Evolutionary conservation across 1,140 invertebrate genomes (phyloP), one percentile per base, ranked within the genome.

Genomic region (Trachelipus rathkii): DNA sequence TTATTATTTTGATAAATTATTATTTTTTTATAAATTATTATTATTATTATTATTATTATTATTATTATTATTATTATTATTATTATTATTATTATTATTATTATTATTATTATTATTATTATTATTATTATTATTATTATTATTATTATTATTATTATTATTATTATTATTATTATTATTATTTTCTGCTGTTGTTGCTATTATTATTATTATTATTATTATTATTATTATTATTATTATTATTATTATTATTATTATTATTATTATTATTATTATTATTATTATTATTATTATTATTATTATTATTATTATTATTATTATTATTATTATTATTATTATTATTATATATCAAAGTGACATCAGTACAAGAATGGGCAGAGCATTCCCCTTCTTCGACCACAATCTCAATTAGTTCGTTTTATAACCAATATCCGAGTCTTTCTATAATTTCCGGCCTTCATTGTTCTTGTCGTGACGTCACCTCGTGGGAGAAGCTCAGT

Each of bases 331-430:
- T 33, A 33, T 33, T 33, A 33, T 33, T 33, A 33, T 33, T 33
- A 33, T 33, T 33, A 33, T 33, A 33, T 33, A 3, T 33, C 33
- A 33, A 7, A 23, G 21, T 15, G 33, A 24, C 33, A 68, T 10
- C n/a, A n/a, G 1, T 10, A 15, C 0, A 19, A 68, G 10, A 68
- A 68, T 68, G 21, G 11, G 66, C n/a, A 23, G 66, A 67, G 13
- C 23, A 15, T 8, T n/a, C 19, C 69, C 43, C 69, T 33, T 23
- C 43, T 71, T 23, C 50, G 50, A 60, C 50, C 50, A 60, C 50
- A 60, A 60, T 60, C 50, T 60, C 50, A 60, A 60, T 60, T 60
- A 60, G 50, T 19, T 60, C 50, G 50, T 60, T 60, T 60, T 60
- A 60, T 60, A 15, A 60, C 50, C 8, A 60, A 60, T 60, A 15